These are phyloP conservation scores for Apteryx mantelli DNA, from an alignment of 2,113 vertebrate genomes.

Conservation along the genomic window DNA sequence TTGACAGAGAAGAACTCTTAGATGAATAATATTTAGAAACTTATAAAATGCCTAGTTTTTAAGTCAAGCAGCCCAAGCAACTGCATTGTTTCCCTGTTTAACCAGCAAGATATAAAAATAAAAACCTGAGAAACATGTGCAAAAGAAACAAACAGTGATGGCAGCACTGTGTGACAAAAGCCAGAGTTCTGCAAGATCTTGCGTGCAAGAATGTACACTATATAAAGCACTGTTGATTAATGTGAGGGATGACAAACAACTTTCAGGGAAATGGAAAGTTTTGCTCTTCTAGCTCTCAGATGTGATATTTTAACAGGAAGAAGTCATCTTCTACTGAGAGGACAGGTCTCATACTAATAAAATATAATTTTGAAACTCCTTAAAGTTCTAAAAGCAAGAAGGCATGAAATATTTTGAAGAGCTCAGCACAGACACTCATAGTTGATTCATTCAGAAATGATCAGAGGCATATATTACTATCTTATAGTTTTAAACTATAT, in stretches of 20 bases:
- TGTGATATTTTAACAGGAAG: neutral
- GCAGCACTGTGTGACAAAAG: neutral
- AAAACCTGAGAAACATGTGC: neutral
- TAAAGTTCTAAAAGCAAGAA: neutral
- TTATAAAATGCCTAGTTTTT: neutral
- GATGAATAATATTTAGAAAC: neutral
- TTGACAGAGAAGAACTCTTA: neutral
- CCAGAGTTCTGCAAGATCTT: neutral
- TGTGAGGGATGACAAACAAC: neutral
- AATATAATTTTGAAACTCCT: neutral
- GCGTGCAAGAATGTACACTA: neutral
- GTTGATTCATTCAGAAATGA: neutral
- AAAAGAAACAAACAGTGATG: neutral
- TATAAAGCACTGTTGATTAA: neutral
- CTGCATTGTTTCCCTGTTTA: neutral
- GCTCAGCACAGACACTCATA: neutral
- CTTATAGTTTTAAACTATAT: neutral
- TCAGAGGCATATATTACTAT: neutral
- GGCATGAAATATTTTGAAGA: neutral
- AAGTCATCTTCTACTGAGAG: neutral
- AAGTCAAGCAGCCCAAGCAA: neutral
- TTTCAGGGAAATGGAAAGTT: neutral
- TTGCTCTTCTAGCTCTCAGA: neutral
- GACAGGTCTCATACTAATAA: neutral
- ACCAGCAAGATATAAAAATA: neutral